Conservation (phyloP, 2,113 vertebrate species). For the Melanerpes formicivorus region DNA sequence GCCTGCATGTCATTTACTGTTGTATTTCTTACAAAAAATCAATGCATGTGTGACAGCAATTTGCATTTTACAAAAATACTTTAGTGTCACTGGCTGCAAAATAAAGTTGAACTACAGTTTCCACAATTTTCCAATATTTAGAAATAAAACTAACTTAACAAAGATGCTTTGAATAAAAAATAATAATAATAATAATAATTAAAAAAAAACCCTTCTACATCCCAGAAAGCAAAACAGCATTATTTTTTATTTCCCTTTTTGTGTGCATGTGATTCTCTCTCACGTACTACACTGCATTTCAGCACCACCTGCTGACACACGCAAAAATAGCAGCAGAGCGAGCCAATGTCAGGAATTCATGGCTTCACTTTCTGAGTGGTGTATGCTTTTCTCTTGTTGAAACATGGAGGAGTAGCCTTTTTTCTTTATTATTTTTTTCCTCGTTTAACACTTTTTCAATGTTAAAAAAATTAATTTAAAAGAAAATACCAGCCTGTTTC, state of each 20-base stretch:
- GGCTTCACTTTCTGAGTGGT: neutral
- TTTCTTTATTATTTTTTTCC: fast-evolving
- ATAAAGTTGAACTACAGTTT: neutral
- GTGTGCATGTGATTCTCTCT: neutral
- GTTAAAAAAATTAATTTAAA: neutral
- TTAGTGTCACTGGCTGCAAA: neutral
- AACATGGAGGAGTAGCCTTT: fast-evolving
- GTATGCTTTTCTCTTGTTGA: fast-evolving
- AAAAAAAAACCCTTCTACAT: neutral
- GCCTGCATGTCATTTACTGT: neutral
- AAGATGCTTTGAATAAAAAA: neutral
- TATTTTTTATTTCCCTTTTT: neutral
- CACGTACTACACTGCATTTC: neutral
- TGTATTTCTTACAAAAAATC: neutral
- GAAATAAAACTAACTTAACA: neutral
- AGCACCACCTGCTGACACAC: slow-evolving; percentile 56
- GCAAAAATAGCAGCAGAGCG: neutral
- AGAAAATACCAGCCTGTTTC: neutral
- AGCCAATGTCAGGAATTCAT: neutral
- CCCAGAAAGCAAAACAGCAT: neutral
- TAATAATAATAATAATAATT: no score
- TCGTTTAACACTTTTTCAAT: no score
- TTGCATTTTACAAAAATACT: neutral
- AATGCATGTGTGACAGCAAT: fast-evolving
- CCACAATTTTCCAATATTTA: neutral